Base-by-base conservation (phyloP, 2,113 vertebrate genomes). In the Leptobrachium leishanense region DNA sequence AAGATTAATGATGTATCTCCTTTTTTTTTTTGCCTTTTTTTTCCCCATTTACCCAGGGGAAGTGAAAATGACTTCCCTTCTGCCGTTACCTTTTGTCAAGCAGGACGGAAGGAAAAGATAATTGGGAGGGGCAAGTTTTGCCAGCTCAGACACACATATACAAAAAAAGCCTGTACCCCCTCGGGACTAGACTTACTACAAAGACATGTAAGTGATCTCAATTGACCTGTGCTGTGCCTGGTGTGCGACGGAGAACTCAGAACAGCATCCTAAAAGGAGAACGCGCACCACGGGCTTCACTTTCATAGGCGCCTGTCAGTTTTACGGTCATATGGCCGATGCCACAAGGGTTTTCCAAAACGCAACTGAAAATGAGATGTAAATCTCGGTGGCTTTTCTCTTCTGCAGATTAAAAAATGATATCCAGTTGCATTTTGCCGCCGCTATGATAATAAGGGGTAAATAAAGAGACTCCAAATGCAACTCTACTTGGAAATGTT, bases 201-300 rank as follows among this genome's bases (percentile, higher is more conserved):
- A 81, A 81, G 78, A 68, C 67, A 68, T 81, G 78, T 68, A 81
- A 81, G 78, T 67, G 78, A 81, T 81, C 78, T 81, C 39, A 68
- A 68, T 68, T 81, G 78, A 81, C 78, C 78, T 74, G 71, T 20
- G 13, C 78, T 50, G 46, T 57, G 71, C 71, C 53, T 62, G 71
- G 64, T 59, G 50, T 80, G 77, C 64, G 31, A 13, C 57, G 41
- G 12, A 50, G 40, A 57, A 69, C 20, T 31, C 20, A 31, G 20
- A 31, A 31, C 20, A 31, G 20, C 54, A 39, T 31, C 44, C 31
- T 44, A 46, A 53, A 71, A n/a, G 20, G 15, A 53, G 44, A 39
- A 10, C 12, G 13, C 31, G 64, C 10, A 11, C 40, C 50, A 0
- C 8, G 5, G 43, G 9, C 62, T 3, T 40, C 11, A 65, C 59